Evolutionary conservation across 1,140 invertebrate genomes (phyloP).

Genomic region (Heliconius eleuchia): DNA sequence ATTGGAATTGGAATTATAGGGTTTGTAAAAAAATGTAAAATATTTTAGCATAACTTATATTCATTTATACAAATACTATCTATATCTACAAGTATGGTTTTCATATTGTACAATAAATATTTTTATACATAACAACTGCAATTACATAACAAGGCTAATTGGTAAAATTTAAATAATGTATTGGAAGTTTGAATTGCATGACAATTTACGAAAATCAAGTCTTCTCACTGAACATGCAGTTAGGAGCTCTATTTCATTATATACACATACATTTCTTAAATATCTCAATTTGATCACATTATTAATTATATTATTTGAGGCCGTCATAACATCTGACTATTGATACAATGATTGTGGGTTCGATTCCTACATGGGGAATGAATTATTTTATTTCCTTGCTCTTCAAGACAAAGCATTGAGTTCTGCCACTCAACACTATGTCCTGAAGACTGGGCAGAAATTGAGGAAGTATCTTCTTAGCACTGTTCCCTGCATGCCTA

Average conservation of each 20-base stretch:
- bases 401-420: too few relatives aligned
- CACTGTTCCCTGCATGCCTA: too few relatives aligned
- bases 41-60: slow-evolving; percentile 33
- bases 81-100: slow-evolving; percentile 36
- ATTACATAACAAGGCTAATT: not conserved
- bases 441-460: too few relatives aligned
- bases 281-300: slow-evolving; percentile 24
- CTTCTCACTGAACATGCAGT: not conserved
- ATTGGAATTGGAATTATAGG: too few relatives aligned
- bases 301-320: slow-evolving; percentile 9
- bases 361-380: too few relatives aligned
- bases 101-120: slow-evolving; percentile 38
- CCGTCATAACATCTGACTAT: too few relatives aligned
- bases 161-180: not conserved
- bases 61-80: slow-evolving; percentile 33
- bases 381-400: too few relatives aligned
- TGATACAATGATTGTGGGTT: too few relatives aligned
- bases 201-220: not conserved
- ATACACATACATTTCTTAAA: slow-evolving; percentile 18
- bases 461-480: too few relatives aligned
- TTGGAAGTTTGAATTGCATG: not conserved
- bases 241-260: slow-evolving; percentile 9
- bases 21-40: not conserved
- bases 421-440: too few relatives aligned
- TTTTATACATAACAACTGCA: slow-evolving; percentile 22